Base-by-base conservation (phyloP, 2,113 vertebrate genomes). In the Pimephales promelas region DNA sequence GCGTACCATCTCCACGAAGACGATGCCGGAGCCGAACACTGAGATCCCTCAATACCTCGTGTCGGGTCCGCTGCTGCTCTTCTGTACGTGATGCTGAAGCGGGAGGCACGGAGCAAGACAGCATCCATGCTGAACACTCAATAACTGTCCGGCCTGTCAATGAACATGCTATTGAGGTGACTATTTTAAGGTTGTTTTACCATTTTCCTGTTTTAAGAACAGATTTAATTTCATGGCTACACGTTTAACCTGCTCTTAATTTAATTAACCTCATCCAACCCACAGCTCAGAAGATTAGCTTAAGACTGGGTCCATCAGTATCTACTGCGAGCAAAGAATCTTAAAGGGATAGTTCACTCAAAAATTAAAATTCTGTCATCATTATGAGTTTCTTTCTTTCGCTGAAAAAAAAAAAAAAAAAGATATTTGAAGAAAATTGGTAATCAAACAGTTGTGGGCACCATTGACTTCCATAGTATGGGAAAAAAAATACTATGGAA, bases 1-100 rank as follows among this genome's bases (percentile, higher is more conserved):
- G 75, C 83, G 76, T 82, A 64, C 83, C 78, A 54, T 88, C 83
- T 85, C 87, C 76, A 82, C 1, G 40, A 40, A 81, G 73, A 81
- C 66, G 73, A 88, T 81, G 78, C 75, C 59, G 79, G 81, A 83
- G 85, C 49, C 22, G 74, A 59, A 74, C 77, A 18, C 77, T 20
- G 79, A 64, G 79, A 54, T 71, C 64, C 31, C 64, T 34, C 43
- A 54, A 52, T 64, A 47, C 64, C 45, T 70, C 47, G 64, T 40
- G 64, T 68, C 18, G 62, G 47, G 4, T 73, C 71, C 11, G 22
- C 43, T 14, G 40, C 43, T 13, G n/a, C 71, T 47, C 45, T 47
- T 70, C 72, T 68, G 74, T 72, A 81, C 68, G 45, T 40, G 82
- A 73, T 49, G 86, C 57, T 45, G 45, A 72, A 47, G 14, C 47